Base-by-base conservation (phyloP, 2,113 vertebrate genomes). In the Maccullochella peelii region DNA sequence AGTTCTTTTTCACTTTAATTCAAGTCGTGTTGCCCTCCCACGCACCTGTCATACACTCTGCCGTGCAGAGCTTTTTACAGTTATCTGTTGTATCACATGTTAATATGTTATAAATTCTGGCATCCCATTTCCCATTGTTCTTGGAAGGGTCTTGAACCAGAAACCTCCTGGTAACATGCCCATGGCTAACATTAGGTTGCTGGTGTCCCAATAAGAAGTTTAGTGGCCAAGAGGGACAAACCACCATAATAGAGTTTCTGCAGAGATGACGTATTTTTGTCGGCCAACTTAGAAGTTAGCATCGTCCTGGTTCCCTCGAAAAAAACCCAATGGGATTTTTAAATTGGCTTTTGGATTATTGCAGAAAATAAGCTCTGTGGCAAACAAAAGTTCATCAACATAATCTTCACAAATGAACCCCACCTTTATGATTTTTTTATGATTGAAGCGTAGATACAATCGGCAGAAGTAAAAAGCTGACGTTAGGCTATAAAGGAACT, bases 181-280 rank as follows among this genome's bases (percentile, higher is more conserved):
- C 42, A 44, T 0, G 2, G 3, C 58, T 15, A 4, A 50, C 30
- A 20, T 36, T 11, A 50, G 15, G 8, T 52, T 76, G 73, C 61
- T 58, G 5, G 15, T 65, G 42, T 33, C 70, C 6, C 21, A 65
- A 33, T 55, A 63, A 58, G 61, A 16, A 47, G 52, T 79, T 38
- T 72, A 49, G 52, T 61, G n/a, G 7, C 55, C 21, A 4, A 58
- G 40, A 61, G 63, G 59, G 40, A 81, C 18, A 74, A 42, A 30
- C 59, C 14, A 10, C 21, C 21, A 11, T 67, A 58, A 49, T 4
- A 33, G 33, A 33, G 33, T 4, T 4, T 3, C 33, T 33, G 33
- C 33, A 33, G 33, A 4, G 33, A 4, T 33, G 33, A 33, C 3
- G 33, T 33, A 33, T 33, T 33, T 33, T 33, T 4, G 33, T 33